phyloP scores from a whole-genome alignment of 2,797 vertebrate genomes.

The Phyllotis vaccarum region DNA sequence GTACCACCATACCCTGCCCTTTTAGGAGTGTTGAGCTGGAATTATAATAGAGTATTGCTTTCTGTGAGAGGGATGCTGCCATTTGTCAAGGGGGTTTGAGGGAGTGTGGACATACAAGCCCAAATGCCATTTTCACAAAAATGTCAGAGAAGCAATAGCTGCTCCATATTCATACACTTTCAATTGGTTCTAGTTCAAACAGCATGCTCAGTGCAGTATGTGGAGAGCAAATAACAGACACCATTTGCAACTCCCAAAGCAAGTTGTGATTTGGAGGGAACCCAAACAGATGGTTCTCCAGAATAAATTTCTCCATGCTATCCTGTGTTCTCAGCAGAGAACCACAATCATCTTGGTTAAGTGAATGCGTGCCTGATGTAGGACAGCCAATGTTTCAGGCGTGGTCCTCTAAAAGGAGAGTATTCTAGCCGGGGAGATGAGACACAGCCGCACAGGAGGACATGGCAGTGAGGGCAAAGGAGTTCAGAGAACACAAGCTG shows the following conservation, averaged over 20 bases:
- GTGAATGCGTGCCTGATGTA: background rate
- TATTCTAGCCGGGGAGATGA: background rate
- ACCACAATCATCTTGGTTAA: too few species aligned
- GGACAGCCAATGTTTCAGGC: background rate
- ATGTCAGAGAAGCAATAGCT: background rate
- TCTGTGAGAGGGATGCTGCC: background rate
- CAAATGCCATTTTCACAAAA: background rate
- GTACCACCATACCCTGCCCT: background rate
- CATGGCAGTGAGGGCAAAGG: background rate
- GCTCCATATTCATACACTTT: background rate
- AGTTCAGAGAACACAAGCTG: background rate
- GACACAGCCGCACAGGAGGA: background rate
- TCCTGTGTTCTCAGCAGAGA: background rate
- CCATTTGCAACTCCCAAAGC: background rate
- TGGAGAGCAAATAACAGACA: conserved; percentile 1
- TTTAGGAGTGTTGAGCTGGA: background rate
- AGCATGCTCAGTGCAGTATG: background rate
- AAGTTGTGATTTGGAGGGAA: background rate
- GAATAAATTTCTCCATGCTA: background rate
- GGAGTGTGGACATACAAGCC: background rate
- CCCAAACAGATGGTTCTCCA: background rate
- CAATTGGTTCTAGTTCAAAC: background rate
- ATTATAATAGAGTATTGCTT: background rate
- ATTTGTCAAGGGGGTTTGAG: background rate
- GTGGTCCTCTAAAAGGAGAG: background rate